Percentiles rank a stretch among this genome's conserved stretches.
Conservation (phyloP, 2,888 invertebrate species). For the Timema podura region DNA sequence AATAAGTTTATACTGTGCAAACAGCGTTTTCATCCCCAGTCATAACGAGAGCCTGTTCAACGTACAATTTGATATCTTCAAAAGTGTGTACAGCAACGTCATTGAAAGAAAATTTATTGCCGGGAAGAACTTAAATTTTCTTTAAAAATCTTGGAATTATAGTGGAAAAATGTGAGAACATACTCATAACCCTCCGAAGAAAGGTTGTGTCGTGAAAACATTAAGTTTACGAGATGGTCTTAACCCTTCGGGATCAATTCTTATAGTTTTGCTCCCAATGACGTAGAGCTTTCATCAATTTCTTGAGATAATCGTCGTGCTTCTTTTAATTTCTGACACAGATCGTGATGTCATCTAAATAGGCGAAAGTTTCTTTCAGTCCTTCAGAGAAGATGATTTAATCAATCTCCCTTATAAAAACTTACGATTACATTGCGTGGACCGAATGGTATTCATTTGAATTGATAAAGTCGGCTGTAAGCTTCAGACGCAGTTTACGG, state of each 20-base stretch:
- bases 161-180: slow-evolving; percentile 19
- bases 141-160: slow-evolving; percentile 11
- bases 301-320: slow-evolving; percentile 24
- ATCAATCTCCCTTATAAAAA: slow-evolving; percentile 12
- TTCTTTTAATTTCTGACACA: slow-evolving; percentile 27
- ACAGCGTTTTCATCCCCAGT: slow-evolving; percentile 1
- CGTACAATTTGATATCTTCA: not conserved
- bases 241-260: not conserved
- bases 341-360: slow-evolving; percentile 29
- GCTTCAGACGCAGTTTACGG: slow-evolving; percentile 27
- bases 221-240: not conserved
- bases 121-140: not conserved
- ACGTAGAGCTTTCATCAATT: slow-evolving; percentile 10
- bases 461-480: slow-evolving; percentile 27
- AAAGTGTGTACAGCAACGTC: slow-evolving; percentile 3
- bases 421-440: slow-evolving; percentile 29
- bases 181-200: not conserved
- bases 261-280: not conserved
- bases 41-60: not conserved
- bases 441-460: slow-evolving; percentile 27
- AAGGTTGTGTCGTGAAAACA: not conserved
- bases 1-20: slow-evolving; percentile 25
- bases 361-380: slow-evolving; percentile 20
- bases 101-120: not conserved
- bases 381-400: slow-evolving; percentile 21